Base-by-base conservation (phyloP, 1,140 invertebrate species). In the Leptinotarsa defecta region DNA sequence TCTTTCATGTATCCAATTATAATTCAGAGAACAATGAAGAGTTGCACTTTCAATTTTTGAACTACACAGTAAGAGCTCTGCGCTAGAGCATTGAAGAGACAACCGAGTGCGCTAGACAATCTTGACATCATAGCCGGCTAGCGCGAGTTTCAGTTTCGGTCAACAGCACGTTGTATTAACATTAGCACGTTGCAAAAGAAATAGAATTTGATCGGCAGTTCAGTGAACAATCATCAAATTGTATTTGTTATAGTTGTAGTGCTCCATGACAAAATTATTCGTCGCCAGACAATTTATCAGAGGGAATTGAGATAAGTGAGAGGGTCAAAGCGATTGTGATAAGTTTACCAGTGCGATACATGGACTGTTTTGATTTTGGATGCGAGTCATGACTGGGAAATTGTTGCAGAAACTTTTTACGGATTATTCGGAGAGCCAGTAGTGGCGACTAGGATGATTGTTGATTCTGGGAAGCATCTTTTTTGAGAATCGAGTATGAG, bases 111-210 rank as follows among this genome's bases (percentile, higher is more conserved):
- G 52, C 4, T 11, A 43, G 11, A n/a, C 15, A 22, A 62, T n/a
- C 6, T 17, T 65, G 64, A 74, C 74, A 65, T 74, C 74, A 70
- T 11, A 49, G 19, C 15, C 49, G 27, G 34, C 63, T 49, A 48
- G 24, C 64, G 73, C 27, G 43, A 57, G 43, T 3, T 52, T 72
- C n/a, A 52, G 48, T n/a, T 62, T 34, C 67, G 70, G 73, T 68
- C 48, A 64, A 74, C 73, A 48, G n/a, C 52, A 13, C 62, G 62
- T 65, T 20, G 71, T 15, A 57, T 15, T 65, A n/a, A 24, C 49
- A 61, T 19, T 2, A n/a, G 52, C 4, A 15, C 52, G 52, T 57
- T 19, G 52, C 52, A 4, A 57, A 57, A 57, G 52, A n/a, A 13
- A n/a, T 17, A 57, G 0, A 57, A 57, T 57, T 57, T 57, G n/a